These are phyloP conservation scores for Podargus strigoides DNA, from an alignment of 2,797 vertebrate species.

Conservation along the genomic window DNA sequence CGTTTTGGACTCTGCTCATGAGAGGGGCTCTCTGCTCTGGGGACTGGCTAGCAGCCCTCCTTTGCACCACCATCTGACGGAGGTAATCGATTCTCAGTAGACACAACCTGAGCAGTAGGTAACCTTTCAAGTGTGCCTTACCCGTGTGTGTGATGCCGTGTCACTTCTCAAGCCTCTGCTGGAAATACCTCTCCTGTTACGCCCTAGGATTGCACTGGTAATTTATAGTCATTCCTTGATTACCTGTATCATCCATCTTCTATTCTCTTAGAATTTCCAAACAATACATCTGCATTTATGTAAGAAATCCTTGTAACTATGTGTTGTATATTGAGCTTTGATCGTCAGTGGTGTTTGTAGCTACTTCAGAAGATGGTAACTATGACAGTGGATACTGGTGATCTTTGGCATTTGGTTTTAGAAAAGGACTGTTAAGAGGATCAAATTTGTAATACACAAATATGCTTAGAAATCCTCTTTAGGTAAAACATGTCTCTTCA, in stretches of 20 bases:
- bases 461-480: neutral
- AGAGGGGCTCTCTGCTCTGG: neutral
- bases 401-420: neutral
- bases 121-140: neutral
- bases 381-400: neutral
- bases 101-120: neutral
- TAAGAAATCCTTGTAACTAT: neutral
- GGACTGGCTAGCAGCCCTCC: rapidly evolving
- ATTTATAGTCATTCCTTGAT: neutral
- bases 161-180: neutral
- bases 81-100: neutral
- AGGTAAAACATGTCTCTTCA: neutral
- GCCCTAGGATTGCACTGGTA: neutral
- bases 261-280: neutral
- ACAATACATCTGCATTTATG: neutral
- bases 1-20: neutral
- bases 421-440: neutral
- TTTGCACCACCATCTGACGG: rapidly evolving
- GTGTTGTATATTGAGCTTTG: neutral
- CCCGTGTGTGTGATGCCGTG: rapidly evolving
- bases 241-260: neutral
- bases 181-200: neutral
- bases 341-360: neutral
- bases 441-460: neutral
- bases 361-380: neutral